Conservation (phyloP, 2,113 vertebrate species). For the Colaptes auratus region DNA sequence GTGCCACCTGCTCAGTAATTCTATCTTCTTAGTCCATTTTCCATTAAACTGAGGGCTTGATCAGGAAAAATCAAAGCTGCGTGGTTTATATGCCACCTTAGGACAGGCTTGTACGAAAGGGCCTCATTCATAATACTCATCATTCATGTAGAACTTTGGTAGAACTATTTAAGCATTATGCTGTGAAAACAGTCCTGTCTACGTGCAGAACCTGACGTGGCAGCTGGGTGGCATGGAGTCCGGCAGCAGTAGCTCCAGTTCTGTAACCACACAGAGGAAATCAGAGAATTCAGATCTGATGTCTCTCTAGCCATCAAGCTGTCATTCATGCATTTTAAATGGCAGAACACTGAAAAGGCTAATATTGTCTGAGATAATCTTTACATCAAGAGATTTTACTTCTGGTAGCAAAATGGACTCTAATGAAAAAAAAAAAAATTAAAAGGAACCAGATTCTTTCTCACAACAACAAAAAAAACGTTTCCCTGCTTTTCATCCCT, state of each 20-base stretch:
- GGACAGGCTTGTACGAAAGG: background rate
- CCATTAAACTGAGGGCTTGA: background rate
- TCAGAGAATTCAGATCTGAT: constrained; percentile 29
- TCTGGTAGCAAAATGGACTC: background rate
- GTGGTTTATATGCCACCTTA: background rate
- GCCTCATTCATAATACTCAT: background rate
- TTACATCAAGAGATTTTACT: background rate
- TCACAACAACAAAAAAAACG: background rate
- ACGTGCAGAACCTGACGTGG: constrained; percentile 31
- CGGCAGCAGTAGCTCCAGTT: background rate
- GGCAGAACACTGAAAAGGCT: background rate
- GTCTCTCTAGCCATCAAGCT: constrained; percentile 17
- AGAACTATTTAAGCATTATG: background rate
- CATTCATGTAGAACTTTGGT: background rate
- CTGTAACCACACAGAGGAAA: background rate
- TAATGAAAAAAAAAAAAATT: background rate
- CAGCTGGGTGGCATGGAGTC: constrained; percentile 8
- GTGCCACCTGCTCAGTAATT: background rate
- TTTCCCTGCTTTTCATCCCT: constrained; percentile 2
- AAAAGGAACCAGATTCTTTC: background rate
- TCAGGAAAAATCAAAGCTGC: background rate
- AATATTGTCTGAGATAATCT: constrained; percentile 15
- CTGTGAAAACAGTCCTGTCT: background rate
- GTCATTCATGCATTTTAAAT: constrained; percentile 13
- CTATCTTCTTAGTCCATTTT: background rate